These are phyloP conservation scores for Neodiprion fabricii DNA, from an alignment of 1,140 invertebrate species.

Conservation along the genomic window DNA sequence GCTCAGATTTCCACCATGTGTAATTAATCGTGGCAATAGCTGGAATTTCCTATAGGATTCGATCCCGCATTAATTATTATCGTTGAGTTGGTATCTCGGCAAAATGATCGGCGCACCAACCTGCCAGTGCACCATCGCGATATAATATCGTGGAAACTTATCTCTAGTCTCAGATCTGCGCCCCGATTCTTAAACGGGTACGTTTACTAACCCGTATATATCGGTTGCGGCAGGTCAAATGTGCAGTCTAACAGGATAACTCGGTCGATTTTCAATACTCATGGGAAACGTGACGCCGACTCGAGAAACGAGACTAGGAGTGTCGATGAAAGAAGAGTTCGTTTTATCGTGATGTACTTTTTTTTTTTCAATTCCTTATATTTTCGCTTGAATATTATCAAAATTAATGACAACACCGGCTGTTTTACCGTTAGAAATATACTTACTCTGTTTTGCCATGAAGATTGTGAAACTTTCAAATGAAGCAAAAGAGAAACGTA, in stretches of 20 bases:
- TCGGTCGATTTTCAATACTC: too few species aligned
- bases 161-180: not conserved
- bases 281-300: too few species aligned
- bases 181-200: not conserved
- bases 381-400: too few species aligned
- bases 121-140: not conserved
- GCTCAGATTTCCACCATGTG: not conserved
- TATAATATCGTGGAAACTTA: not conserved
- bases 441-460: too few species aligned
- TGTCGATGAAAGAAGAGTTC: too few species aligned
- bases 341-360: too few species aligned
- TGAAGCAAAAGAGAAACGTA: not conserved
- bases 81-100: not conserved
- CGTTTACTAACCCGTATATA: not conserved
- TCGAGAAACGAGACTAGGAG: too few species aligned
- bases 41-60: not conserved
- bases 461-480: not conserved
- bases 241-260: too few species aligned
- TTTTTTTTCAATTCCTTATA: too few species aligned
- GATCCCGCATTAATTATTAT: not conserved
- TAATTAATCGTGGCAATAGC: not conserved
- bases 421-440: too few species aligned
- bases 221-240: not conserved
- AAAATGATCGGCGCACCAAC: not conserved
- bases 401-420: too few species aligned